Conservation (phyloP, 2,113 vertebrate species). For the Scomber japonicus region DNA sequence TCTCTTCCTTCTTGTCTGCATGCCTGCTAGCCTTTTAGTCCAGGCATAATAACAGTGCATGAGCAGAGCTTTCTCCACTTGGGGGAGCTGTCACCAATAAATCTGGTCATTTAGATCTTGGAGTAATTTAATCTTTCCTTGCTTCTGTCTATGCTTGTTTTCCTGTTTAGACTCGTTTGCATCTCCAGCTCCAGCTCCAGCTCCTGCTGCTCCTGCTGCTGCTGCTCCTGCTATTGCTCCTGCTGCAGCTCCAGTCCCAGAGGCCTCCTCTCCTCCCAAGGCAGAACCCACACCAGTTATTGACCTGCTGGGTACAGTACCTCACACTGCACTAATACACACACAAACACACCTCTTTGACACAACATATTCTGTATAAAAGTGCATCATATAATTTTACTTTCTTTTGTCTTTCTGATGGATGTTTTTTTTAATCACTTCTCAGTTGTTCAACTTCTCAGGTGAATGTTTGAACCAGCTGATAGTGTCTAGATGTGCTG, state of each 20-base stretch:
- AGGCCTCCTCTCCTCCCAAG: conserved; percentile 90
- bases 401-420: background rate
- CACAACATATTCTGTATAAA: background rate
- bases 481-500: conserved; percentile 2
- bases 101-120: background rate
- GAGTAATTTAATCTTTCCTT: conserved; percentile 2
- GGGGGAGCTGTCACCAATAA: background rate
- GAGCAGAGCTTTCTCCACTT: conserved; percentile 10
- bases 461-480: background rate
- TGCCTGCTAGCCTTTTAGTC: conserved; percentile 35
- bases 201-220: conserved; percentile 65
- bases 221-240: conserved; percentile 24
- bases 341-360: background rate
- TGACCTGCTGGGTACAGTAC: conserved; percentile 95
- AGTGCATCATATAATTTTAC: background rate
- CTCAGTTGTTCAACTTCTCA: conserved; percentile 14
- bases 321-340: conserved; percentile 30
- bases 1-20: conserved; percentile 56
- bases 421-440: background rate
- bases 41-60: conserved; percentile 1
- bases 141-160: conserved; percentile 23
- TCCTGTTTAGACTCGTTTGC: conserved; percentile 67
- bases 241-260: conserved; percentile 76
- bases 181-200: conserved; percentile 25
- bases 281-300: conserved; percentile 92